phyloP scores from a whole-genome alignment of 2,113 vertebrate genomes.

The Zosterops japonicus region DNA sequence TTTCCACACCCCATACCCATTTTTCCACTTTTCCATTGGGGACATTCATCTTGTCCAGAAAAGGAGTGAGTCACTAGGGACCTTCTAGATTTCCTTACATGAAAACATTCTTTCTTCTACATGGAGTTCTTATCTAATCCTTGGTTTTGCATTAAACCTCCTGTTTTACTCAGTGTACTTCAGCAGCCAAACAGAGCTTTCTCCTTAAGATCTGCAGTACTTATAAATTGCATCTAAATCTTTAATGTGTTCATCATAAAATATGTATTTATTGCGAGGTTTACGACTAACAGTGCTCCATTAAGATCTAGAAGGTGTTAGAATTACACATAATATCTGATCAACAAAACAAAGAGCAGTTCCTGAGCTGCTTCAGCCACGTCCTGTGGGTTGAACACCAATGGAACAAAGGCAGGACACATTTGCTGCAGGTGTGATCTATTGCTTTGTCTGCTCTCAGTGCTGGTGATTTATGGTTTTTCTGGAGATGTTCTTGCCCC shows the following conservation, averaged over 20 bases:
- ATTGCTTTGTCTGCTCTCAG: not conserved
- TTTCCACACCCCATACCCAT: fast-evolving
- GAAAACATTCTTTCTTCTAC: fast-evolving
- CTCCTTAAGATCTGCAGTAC: not conserved
- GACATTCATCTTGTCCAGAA: not conserved
- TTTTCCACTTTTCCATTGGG: not conserved
- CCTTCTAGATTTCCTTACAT: not conserved
- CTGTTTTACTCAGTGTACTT: not conserved
- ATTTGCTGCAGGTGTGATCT: not conserved
- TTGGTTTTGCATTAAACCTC: not conserved
- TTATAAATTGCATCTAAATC: not conserved
- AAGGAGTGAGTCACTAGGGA: not conserved
- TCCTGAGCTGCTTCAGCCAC: not conserved
- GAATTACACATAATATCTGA: not conserved
- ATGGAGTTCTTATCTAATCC: not conserved
- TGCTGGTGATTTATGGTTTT: not conserved
- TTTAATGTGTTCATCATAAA: not conserved
- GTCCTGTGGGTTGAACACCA: not conserved
- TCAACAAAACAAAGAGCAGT: not conserved
- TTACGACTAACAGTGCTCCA: not conserved
- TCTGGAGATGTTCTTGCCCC: not conserved
- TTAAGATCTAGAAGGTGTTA: not conserved
- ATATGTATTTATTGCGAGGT: not conserved
- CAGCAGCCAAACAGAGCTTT: not conserved
- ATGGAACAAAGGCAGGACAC: not conserved